Conservation (phyloP, 2,888 invertebrate species). For the Dryomyza anilis region DNA sequence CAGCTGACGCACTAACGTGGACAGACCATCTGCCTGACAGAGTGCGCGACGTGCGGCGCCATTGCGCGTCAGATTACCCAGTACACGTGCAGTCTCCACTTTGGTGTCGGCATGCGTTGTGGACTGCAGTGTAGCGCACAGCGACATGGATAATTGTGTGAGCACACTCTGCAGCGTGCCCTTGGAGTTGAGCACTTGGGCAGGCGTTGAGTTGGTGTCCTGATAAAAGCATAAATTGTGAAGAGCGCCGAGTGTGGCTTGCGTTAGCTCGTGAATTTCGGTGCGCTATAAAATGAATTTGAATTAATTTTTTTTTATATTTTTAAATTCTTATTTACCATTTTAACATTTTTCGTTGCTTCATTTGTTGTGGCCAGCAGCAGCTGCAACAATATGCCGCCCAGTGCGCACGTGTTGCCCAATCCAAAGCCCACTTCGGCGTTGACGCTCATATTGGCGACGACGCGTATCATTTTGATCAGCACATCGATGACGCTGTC, state of each 20-base stretch:
- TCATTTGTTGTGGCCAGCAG: conserved; percentile 40
- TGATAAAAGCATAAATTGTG: conserved; percentile 84
- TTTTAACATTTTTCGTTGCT: conserved; percentile 37
- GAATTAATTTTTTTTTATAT: neutral
- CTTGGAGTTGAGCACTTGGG: conserved; percentile 35
- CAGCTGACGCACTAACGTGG: conserved; percentile 62
- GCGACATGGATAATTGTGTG: conserved; percentile 46
- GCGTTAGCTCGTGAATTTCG: conserved; percentile 74
- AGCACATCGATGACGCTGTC: conserved; percentile 61
- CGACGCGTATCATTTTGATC: conserved; percentile 69
- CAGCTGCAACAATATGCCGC: conserved; percentile 60
- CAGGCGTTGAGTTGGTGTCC: conserved; percentile 60
- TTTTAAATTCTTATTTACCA: conserved; percentile 33
- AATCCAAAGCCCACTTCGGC: conserved; percentile 75
- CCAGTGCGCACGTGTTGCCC: conserved; percentile 59
- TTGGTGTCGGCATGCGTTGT: conserved; percentile 55
- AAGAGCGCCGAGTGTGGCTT: conserved; percentile 79
- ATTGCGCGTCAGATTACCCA: conserved; percentile 81
- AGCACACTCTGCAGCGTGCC: conserved; percentile 54
- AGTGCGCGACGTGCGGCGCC: conserved; percentile 69
- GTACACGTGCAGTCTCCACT: conserved; percentile 77
- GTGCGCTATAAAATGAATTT: conserved; percentile 45
- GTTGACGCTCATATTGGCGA: conserved; percentile 83
- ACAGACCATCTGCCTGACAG: conserved; percentile 70
- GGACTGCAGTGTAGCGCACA: conserved; percentile 49